These are phyloP conservation scores for Theocolax elegans DNA, from an alignment of 1,140 invertebrate species.

Conservation along the genomic window DNA sequence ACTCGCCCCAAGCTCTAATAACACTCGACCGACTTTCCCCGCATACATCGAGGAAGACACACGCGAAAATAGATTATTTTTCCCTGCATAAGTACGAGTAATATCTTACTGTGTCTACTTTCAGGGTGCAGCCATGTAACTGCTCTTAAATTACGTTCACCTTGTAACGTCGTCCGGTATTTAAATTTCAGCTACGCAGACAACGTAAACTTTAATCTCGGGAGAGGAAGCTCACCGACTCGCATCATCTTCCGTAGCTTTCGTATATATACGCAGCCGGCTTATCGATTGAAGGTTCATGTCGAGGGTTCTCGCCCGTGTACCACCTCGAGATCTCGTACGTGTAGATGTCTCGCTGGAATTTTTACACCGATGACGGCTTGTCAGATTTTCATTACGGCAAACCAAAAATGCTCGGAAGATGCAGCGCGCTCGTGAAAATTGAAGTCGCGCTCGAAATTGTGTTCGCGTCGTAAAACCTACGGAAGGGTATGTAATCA, in stretches of 20 bases:
- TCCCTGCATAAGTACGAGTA: slow-evolving; percentile 1
- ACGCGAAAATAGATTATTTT: slow-evolving; percentile 32
- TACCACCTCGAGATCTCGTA: too few relatives aligned
- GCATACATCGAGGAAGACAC: background rate
- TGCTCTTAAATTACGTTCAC: too few relatives aligned
- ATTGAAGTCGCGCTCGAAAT: background rate
- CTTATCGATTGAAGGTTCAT: slow-evolving; percentile 18
- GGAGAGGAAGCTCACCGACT: background rate
- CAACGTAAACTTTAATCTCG: too few relatives aligned
- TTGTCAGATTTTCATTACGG: slow-evolving; percentile 27
- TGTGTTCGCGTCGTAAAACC: background rate
- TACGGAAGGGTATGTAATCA: too few relatives aligned
- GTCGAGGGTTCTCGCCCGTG: background rate
- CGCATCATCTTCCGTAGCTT: background rate
- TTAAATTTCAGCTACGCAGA: too few relatives aligned
- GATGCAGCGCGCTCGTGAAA: background rate
- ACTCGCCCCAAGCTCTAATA: slow-evolving; percentile 18
- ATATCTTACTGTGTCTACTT: too few relatives aligned
- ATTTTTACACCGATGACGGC: slow-evolving; percentile 25
- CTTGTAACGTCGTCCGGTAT: too few relatives aligned
- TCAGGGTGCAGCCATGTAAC: too few relatives aligned
- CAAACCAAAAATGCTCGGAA: background rate
- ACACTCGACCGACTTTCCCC: slow-evolving; percentile 2
- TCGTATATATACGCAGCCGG: background rate
- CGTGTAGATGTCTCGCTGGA: background rate